phyloP scores from a whole-genome alignment of 2,113 vertebrate species.

The Gallinago jamesoni region DNA sequence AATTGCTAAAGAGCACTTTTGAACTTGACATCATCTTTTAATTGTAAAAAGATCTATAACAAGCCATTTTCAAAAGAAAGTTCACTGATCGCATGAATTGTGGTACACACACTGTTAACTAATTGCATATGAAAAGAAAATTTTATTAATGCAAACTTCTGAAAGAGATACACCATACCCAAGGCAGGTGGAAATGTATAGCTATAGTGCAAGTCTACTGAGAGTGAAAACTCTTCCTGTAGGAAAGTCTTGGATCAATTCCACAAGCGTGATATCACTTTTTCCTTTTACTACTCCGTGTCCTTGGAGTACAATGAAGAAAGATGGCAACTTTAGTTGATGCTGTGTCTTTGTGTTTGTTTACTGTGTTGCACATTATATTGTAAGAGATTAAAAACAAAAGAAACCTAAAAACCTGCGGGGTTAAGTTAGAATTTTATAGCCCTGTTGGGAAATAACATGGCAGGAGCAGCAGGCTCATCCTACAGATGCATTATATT shows the following conservation, averaged over 20 bases:
- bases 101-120: neutral
- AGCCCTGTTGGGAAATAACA: constrained; percentile 46
- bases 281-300: neutral
- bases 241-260: neutral
- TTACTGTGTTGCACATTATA: neutral
- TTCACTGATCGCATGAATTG: neutral
- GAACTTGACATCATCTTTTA: neutral
- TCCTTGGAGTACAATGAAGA: neutral
- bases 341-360: constrained; percentile 6
- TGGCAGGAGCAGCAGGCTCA: constrained; percentile 25
- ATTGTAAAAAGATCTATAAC: neutral
- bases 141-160: neutral
- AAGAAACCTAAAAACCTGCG: constrained; percentile 8
- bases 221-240: neutral
- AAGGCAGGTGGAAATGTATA: neutral
- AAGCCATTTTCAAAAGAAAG: neutral
- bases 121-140: neutral
- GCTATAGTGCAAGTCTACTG: neutral
- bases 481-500: constrained; percentile 54
- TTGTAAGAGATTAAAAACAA: constrained; percentile 21
- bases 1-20: neutral
- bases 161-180: neutral
- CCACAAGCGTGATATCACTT: neutral
- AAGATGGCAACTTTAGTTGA: constrained; percentile 7
- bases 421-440: constrained; percentile 54